Percentiles rank a stretch among this genome's conserved stretches.
Evolutionary conservation across 2,888 invertebrate species (phyloP).

Genomic region (Tenthredo notha): DNA sequence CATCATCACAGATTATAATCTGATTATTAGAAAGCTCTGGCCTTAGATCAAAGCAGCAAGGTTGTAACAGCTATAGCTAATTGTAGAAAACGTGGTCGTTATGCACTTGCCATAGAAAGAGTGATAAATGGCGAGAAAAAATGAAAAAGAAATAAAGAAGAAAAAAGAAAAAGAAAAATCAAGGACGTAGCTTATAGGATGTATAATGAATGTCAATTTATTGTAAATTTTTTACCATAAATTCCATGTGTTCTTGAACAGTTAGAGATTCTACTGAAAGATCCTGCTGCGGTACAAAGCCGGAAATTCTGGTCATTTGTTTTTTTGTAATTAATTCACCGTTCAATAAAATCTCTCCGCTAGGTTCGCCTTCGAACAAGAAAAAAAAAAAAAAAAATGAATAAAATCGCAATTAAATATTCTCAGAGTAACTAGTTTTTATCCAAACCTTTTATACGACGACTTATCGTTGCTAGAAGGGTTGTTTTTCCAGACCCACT

Average conservation of each 20-base stretch:
- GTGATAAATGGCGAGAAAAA: not conserved
- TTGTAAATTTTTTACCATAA: constrained; percentile 85
- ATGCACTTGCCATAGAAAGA: not conserved
- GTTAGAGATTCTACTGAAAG: constrained; percentile 89
- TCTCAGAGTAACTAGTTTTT: not conserved
- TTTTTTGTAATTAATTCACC: constrained; percentile 83
- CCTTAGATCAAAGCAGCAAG: not conserved
- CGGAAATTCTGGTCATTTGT: constrained; percentile 87
- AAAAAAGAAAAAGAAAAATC: not conserved
- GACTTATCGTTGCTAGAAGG: constrained; percentile 86
- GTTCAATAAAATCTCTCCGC: constrained; percentile 87
- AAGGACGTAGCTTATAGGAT: not conserved
- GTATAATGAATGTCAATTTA: not conserved
- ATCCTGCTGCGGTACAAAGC: constrained; percentile 93
- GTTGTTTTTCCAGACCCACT: constrained; percentile 91
- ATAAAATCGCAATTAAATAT: not conserved
- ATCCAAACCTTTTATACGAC: constrained; percentile 82
- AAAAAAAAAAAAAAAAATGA: no score
- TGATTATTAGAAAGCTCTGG: constrained; percentile 7
- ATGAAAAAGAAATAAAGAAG: not conserved
- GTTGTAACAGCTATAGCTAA: not conserved
- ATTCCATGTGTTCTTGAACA: constrained; percentile 90
- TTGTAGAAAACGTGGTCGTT: not conserved
- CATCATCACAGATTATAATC: not conserved
- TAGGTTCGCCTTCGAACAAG: constrained; percentile 79